Base-by-base conservation (phyloP, 1,140 invertebrate genomes). In the Oryzaephilus surinamensis region DNA sequence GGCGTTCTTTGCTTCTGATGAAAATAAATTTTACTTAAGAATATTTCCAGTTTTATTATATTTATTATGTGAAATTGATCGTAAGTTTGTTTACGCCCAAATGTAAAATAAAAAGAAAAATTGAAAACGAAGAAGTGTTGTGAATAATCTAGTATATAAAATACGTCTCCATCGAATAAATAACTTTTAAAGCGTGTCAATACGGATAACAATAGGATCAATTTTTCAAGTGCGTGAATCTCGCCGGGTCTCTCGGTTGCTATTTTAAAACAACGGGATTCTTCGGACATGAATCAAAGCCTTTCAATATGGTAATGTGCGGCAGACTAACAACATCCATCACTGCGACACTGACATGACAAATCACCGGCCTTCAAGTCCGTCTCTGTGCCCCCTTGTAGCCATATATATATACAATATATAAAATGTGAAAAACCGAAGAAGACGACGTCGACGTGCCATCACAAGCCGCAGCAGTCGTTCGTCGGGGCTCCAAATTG, bases 281-380 rank as follows among this genome's bases (percentile, higher is more conserved):
- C 48, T 43, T 43, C 44, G 46, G 50, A 38, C 50, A 46, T 51
- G 49, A 49, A 51, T 51, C 46, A 49, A 49, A 43, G 38, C 46
- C 50, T 51, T 49, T 51, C 50, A 51, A 54, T 54, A 54, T 51
- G 52, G 46, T 50, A 54, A 54, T 54, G 46, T 31, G 38, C 29
- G 32, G 26, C 38, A 38, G 38, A 19, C 36, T 33, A 28, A 34
- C 33, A 23, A 32, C 50, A 52, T 54, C 45, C 45, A 54, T 54
- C 52, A 54, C 52, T 19, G 35, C 43, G 48, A 48, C 52, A 52
- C 50, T 52, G 52, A 54, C 52, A 54, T 50, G 52, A 54, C 52
- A 54, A 54, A 54, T 54, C 50, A 46, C 41, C 40, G 41, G 45
- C 28, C 49, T 27, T 13, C 12, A 19, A 32, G 24, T 10, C 33